These are phyloP conservation scores for Pterois miles DNA, from an alignment of 2,797 vertebrate species.

Conservation along the genomic window DNA sequence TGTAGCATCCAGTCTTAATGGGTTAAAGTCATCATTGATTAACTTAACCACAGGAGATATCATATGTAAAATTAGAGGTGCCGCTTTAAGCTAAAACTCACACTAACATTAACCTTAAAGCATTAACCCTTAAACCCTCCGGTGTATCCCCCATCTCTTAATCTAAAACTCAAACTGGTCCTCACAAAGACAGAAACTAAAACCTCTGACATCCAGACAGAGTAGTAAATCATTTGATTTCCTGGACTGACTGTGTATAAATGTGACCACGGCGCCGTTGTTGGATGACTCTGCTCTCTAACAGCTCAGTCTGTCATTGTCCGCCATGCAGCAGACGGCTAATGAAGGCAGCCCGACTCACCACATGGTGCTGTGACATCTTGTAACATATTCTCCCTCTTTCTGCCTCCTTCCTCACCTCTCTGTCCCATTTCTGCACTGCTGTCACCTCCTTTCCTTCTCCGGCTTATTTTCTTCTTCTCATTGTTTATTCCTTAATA, in stretches of 20 bases:
- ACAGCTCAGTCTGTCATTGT: conserved; percentile 36
- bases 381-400: conserved; percentile 19
- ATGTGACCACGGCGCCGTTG: conserved; percentile 1
- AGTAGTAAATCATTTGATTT: conserved; percentile 9
- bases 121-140: background rate
- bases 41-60: no score
- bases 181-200: background rate
- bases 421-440: background rate
- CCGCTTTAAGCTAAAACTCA: background rate
- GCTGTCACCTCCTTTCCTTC: conserved; percentile 6
- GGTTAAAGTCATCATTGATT: no score
- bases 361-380: conserved; percentile 33
- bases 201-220: background rate
- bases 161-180: background rate
- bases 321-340: conserved; percentile 41
- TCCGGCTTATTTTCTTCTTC: conserved; percentile 36
- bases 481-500: background rate
- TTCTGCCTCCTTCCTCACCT: conserved; percentile 16
- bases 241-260: background rate
- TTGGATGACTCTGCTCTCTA: conserved; percentile 32
- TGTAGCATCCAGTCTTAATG: no score
- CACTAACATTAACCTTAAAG: no score
- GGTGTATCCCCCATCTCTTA: background rate
- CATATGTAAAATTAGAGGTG: no score
- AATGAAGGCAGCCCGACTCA: conserved; percentile 28